Percentiles rank a stretch among this genome's conserved stretches.
These are phyloP conservation scores for Neomorphus geoffroyi DNA, from an alignment of 2,797 vertebrate genomes.

Conservation along the genomic window DNA sequence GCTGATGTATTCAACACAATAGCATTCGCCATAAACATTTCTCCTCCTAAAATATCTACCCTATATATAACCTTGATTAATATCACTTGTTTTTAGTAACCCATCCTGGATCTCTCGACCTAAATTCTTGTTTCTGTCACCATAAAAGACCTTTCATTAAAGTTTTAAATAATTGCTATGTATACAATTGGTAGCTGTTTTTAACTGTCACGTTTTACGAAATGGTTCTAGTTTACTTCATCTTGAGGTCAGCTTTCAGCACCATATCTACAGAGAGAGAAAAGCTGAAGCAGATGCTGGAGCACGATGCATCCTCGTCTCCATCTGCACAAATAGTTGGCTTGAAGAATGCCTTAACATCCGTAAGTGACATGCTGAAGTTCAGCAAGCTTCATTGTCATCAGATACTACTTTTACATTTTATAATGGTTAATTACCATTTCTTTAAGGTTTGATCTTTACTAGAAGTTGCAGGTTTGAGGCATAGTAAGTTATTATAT, in stretches of 20 bases:
- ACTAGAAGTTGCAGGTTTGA: background rate
- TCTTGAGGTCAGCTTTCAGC: slow-evolving; percentile 89
- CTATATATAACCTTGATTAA: slow-evolving; percentile 13
- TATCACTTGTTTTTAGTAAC: slow-evolving; percentile 11
- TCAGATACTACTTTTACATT: background rate
- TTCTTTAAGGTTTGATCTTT: background rate
- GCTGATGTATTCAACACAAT: slow-evolving; percentile 4
- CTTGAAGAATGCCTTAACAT: slow-evolving; percentile 87
- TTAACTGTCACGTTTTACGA: slow-evolving; percentile 46
- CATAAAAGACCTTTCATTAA: background rate
- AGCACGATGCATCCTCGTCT: slow-evolving; percentile 81
- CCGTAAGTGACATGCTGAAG: slow-evolving; percentile 78
- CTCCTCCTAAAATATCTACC: slow-evolving; percentile 30
- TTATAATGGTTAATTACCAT: background rate
- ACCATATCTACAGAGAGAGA: slow-evolving; percentile 88
- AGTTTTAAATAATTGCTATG: background rate
- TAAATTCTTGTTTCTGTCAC: slow-evolving; percentile 23
- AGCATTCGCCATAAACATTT: background rate
- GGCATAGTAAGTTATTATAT: background rate
- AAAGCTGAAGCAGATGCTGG: slow-evolving; percentile 87
- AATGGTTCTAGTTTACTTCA: slow-evolving; percentile 85
- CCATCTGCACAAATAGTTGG: slow-evolving; percentile 88
- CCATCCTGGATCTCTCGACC: background rate
- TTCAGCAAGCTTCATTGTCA: background rate
- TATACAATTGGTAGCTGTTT: background rate